A percentile compares a stretch with the other conserved stretches of the same genome.
Evolutionary conservation across 2,888 invertebrate species (phyloP).

Genomic region (Drosophila melanocephala): DNA sequence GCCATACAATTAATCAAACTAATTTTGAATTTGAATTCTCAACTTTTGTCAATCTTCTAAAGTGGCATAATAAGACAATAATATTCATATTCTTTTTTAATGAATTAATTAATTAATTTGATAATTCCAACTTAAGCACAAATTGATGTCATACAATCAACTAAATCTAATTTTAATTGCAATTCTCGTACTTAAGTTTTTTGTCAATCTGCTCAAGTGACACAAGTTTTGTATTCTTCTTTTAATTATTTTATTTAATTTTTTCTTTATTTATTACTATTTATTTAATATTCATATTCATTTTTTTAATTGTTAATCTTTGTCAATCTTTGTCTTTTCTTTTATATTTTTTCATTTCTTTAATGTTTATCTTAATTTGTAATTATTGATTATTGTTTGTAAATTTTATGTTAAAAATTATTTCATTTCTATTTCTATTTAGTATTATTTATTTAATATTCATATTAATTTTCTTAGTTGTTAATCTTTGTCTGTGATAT

Average conservation of each 20-base stretch:
- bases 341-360: neutral
- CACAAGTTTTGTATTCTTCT: neutral
- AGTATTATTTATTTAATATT: neutral
- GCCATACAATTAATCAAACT: neutral
- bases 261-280: neutral
- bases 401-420: fast-evolving
- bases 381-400: neutral
- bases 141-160: neutral
- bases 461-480: neutral
- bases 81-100: neutral
- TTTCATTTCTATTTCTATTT: too few species aligned
- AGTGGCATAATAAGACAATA: neutral
- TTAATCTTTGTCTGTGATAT: neutral
- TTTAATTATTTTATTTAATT: neutral
- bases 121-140: neutral
- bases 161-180: neutral
- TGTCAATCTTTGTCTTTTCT: neutral
- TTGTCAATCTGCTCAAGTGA: too few species aligned
- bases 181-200: neutral
- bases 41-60: neutral
- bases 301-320: neutral
- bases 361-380: neutral
- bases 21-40: neutral
- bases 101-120: neutral
- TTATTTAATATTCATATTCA: neutral